Percentiles rank a stretch among this genome's conserved stretches.
Evolutionary conservation across 2,113 vertebrate species (phyloP).

Genomic region (Scomber scombrus): DNA sequence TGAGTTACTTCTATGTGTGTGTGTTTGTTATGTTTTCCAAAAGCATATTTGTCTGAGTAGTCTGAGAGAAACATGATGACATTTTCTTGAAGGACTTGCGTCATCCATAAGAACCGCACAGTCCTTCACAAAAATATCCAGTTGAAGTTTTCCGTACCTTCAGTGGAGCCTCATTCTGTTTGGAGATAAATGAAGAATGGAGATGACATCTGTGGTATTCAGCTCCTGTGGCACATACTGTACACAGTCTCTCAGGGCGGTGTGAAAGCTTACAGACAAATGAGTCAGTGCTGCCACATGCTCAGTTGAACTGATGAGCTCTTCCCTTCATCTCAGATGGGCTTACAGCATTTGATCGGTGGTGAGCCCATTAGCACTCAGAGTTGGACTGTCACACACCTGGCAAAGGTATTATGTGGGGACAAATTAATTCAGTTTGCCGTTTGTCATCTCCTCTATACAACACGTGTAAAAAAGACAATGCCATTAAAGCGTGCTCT

Average conservation of each 20-base stretch:
- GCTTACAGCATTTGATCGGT: conserved; percentile 49
- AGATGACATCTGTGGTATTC: conserved; percentile 15
- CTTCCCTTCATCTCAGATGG: conserved; percentile 34
- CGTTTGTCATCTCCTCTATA: conserved; percentile 39
- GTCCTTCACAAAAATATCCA: background rate
- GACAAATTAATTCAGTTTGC: conserved; percentile 39
- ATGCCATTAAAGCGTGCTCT: background rate
- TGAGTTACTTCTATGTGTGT: background rate
- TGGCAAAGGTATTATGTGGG: conserved; percentile 34
- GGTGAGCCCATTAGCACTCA: conserved; percentile 49
- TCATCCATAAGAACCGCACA: background rate
- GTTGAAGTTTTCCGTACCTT: background rate
- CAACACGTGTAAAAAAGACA: conserved; percentile 5
- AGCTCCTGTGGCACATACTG: conserved; percentile 15
- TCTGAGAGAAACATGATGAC: conserved; percentile 8
- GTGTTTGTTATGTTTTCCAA: background rate
- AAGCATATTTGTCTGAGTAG: background rate
- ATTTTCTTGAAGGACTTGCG: conserved; percentile 9
- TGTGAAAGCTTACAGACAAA: conserved; percentile 52
- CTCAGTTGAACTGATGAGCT: conserved; percentile 58
- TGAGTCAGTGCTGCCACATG: conserved; percentile 67
- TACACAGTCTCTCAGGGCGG: conserved; percentile 16
- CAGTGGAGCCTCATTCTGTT: background rate
- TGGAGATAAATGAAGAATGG: conserved; percentile 14
- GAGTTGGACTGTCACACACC: conserved; percentile 39